Evolutionary conservation across 2,113 vertebrate species (phyloP).

Genomic region (Plectropomus leopardus): DNA sequence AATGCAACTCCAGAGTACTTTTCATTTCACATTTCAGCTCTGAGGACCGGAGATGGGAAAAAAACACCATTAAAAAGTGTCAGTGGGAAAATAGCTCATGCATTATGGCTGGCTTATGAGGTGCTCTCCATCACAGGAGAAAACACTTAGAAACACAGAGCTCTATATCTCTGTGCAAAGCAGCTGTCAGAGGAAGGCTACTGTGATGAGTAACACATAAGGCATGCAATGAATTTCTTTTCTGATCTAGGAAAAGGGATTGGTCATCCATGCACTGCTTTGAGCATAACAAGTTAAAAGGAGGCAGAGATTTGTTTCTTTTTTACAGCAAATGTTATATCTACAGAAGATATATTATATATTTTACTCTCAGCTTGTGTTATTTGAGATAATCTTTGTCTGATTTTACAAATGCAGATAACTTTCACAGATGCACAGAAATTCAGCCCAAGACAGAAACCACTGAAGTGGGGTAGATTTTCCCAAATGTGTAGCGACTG

Average conservation of each 20-base stretch:
- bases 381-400: constrained; percentile 9
- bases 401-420: neutral
- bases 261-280: constrained; percentile 16
- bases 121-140: constrained; percentile 53
- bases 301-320: neutral
- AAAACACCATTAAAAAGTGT: constrained; percentile 54
- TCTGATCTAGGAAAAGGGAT: constrained; percentile 6
- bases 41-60: constrained; percentile 10
- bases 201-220: constrained; percentile 7
- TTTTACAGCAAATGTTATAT: neutral
- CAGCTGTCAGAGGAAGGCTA: constrained; percentile 5
- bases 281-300: neutral
- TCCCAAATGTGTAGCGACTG: neutral
- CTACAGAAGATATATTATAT: neutral
- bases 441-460: neutral
- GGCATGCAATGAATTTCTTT: neutral
- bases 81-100: constrained; percentile 52
- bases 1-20: constrained; percentile 44
- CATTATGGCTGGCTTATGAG: constrained; percentile 56
- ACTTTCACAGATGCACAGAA: constrained; percentile 28
- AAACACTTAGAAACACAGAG: constrained; percentile 46
- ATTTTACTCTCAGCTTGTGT: neutral
- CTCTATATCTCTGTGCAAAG: constrained; percentile 31
- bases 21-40: constrained; percentile 59
- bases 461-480: neutral